Base-by-base conservation (phyloP, 2,888 invertebrate species). In the Drosophila anceps region DNA sequence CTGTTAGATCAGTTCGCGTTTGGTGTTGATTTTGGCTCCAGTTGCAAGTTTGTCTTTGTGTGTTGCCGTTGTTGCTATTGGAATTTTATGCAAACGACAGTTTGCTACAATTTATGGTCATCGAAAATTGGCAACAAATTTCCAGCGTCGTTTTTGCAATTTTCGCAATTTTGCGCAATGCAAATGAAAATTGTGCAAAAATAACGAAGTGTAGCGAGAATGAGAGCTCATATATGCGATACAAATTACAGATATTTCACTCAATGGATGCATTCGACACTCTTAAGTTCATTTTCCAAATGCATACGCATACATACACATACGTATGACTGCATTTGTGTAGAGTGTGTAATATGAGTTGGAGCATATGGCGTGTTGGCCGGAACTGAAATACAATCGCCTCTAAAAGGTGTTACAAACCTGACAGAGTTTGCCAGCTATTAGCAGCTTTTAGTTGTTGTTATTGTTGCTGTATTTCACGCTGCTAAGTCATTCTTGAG, bases 401-500 rank as follows among this genome's bases (percentile, higher is more conserved):
- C 62, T 67, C 77, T 83, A 67, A 81, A 71, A 69, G 68, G 69
- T 54, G 71, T 61, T 48, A 60, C 69, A 71, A 80, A 59, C 53
- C 67, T 15, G 31, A 39, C 53, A 54, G 54, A 10, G 63, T 51
- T 69, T 73, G 60, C 65, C 66, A 54, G 82, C 83, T 84, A 80
- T 87, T 87, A 84, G 81, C 73, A 50, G 62, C 69, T 73, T 74
- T 76, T 80, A 69, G 55, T 80, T 80, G 72, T 66, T 72, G 48
- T 44, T 59, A 24, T 60, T 73, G 35, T 27, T 54, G 61, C 53
- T 64, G 71, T 71, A 76, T 84, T 82, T 69, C 75, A 79, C 61
- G 82, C 80, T 74, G 87, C 77, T 89, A 88, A 89, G 84, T 89
- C 82, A 87, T 87, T 87, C 87, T 87, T 73, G 59, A 87, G 82